A percentile compares a stretch with the other conserved stretches of the same genome.
These are phyloP conservation scores for Acropternis orthonyx DNA, from an alignment of 2,797 vertebrate species.

Conservation along the genomic window DNA sequence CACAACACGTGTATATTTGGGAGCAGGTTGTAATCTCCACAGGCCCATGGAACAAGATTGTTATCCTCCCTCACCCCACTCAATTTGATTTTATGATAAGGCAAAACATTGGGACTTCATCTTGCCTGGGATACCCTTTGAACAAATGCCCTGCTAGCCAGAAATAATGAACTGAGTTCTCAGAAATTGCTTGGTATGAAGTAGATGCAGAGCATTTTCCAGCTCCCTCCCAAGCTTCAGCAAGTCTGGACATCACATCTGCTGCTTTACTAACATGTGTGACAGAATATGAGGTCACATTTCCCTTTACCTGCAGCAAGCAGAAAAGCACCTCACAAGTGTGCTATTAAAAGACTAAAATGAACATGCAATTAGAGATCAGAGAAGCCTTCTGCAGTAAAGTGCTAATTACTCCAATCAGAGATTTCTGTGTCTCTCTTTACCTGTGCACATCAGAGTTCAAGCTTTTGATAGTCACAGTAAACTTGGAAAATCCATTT, in stretches of 20 bases:
- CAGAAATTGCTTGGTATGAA: not conserved
- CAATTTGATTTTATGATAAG: not conserved
- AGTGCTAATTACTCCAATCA: conserved; percentile 55
- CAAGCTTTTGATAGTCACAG: conserved; percentile 17
- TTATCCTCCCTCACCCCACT: not conserved
- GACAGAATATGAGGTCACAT: accelerated
- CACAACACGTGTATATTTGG: accelerated
- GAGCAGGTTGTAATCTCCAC: not conserved
- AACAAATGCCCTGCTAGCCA: accelerated
- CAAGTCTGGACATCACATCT: not conserved
- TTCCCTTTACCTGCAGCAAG: conserved; percentile 17
- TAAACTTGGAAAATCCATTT: conserved; percentile 26
- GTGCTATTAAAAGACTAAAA: not conserved
- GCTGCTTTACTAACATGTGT: not conserved
- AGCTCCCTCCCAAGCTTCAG: not conserved
- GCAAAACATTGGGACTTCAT: not conserved
- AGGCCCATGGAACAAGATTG: not conserved
- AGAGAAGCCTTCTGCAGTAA: conserved; percentile 33
- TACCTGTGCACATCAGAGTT: not conserved
- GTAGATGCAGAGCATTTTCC: not conserved
- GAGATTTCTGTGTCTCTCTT: not conserved
- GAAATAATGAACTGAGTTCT: not conserved
- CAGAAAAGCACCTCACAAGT: not conserved
- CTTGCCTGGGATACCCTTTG: not conserved
- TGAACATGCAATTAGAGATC: conserved; percentile 52